These are phyloP conservation scores for Apotomis betuletana DNA, from an alignment of 2,888 invertebrate species.

Conservation along the genomic window DNA sequence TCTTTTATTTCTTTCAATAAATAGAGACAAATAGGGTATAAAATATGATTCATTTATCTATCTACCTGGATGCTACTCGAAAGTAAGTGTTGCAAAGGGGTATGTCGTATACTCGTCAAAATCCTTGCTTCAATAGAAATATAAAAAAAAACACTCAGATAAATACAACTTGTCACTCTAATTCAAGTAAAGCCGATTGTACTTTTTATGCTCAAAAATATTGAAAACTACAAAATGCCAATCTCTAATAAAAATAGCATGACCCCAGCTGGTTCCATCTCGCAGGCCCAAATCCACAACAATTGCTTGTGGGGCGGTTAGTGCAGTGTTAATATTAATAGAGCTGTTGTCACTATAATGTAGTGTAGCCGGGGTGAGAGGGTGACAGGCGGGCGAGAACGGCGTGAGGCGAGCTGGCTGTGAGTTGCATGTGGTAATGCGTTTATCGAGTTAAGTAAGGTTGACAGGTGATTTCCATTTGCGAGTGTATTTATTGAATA, in stretches of 20 bases:
- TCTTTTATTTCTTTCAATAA: too few species aligned
- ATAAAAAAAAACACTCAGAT: too few species aligned
- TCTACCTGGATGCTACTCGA: too few species aligned
- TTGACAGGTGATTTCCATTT: not conserved
- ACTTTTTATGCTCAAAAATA: not conserved
- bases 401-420: not conserved
- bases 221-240: too few species aligned
- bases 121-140: too few species aligned
- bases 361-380: conserved; percentile 11
- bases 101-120: too few species aligned
- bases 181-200: too few species aligned
- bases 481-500: not conserved
- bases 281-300: not conserved
- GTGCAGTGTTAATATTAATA: conserved; percentile 35
- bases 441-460: not conserved
- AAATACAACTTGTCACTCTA: too few species aligned
- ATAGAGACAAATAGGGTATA: too few species aligned
- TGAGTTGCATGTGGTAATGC: conserved; percentile 5
- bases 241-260: not conserved
- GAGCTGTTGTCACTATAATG: conserved; percentile 34
- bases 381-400: not conserved
- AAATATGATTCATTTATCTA: too few species aligned
- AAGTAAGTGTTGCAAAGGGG: too few species aligned
- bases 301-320: conserved; percentile 25
- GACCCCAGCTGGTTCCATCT: conserved; percentile 13